These are phyloP conservation scores for Pseudomugil gertrudae DNA, from an alignment of 2,797 vertebrate genomes.

Conservation along the genomic window DNA sequence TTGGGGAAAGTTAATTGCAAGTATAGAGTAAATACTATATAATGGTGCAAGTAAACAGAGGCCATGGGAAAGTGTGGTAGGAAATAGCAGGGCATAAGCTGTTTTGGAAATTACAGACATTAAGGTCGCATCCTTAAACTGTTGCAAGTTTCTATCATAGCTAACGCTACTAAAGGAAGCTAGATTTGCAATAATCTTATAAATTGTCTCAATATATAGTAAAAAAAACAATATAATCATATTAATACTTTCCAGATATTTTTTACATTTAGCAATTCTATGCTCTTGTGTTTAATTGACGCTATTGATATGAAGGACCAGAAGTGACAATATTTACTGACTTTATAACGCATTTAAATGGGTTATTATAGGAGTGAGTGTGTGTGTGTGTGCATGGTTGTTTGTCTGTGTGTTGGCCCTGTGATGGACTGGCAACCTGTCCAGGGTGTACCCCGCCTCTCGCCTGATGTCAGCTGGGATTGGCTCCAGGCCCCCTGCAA, in stretches of 20 bases:
- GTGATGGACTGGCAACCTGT: too few species aligned
- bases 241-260: conserved; percentile 19
- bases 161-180: neutral
- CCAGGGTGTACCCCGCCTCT: too few species aligned
- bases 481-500: too few species aligned
- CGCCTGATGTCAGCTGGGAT: too few species aligned
- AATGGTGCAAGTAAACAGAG: conserved; percentile 35
- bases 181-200: neutral
- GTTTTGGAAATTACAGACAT: conserved; percentile 32
- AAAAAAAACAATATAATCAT: neutral
- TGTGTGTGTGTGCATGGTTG: too few species aligned
- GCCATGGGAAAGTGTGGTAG: conserved; percentile 22
- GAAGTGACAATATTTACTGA: conserved; percentile 42
- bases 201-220: neutral
- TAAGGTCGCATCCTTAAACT: conserved; percentile 25
- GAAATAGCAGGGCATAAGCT: conserved; percentile 42
- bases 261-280: conserved; percentile 13
- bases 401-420: too few species aligned
- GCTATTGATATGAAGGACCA: too few species aligned
- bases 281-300: conserved; percentile 14
- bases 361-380: too few species aligned
- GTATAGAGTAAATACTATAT: conserved; percentile 29
- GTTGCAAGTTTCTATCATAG: conserved; percentile 4
- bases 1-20: conserved; percentile 40
- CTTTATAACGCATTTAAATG: conserved; percentile 52